These are phyloP conservation scores for Copsychus sechellarum DNA, from an alignment of 2,113 vertebrate genomes.

Conservation along the genomic window DNA sequence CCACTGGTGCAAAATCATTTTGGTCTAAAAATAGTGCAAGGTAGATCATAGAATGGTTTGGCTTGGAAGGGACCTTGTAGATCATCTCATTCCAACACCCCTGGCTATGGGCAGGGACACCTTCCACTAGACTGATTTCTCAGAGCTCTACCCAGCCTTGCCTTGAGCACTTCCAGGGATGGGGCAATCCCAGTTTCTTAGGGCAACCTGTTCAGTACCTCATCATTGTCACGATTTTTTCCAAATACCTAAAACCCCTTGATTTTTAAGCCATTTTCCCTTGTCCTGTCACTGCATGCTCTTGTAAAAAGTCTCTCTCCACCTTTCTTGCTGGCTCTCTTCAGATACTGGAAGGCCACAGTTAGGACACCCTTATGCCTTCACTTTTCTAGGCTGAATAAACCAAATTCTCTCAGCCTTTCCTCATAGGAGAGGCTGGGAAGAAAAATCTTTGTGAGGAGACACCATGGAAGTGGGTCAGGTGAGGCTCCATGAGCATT, in stretches of 20 bases:
- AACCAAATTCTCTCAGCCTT: not conserved
- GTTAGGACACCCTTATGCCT: not conserved
- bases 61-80: not conserved
- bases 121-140: not conserved
- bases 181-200: not conserved
- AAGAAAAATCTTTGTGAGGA: accelerated
- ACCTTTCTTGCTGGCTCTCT: accelerated
- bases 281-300: not conserved
- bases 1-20: not conserved
- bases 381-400: not conserved
- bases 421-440: not conserved
- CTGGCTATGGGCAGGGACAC: not conserved
- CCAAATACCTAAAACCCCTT: not conserved
- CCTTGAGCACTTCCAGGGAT: not conserved
- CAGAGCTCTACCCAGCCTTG: not conserved
- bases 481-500: not conserved
- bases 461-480: not conserved
- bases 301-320: not conserved
- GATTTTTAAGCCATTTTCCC: not conserved
- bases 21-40: not conserved
- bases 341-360: not conserved
- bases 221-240: not conserved
- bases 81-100: accelerated
- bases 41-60: not conserved
- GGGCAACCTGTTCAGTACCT: not conserved